phyloP scores from a whole-genome alignment of 2,113 vertebrate genomes.

The Apaloderma vittatum region DNA sequence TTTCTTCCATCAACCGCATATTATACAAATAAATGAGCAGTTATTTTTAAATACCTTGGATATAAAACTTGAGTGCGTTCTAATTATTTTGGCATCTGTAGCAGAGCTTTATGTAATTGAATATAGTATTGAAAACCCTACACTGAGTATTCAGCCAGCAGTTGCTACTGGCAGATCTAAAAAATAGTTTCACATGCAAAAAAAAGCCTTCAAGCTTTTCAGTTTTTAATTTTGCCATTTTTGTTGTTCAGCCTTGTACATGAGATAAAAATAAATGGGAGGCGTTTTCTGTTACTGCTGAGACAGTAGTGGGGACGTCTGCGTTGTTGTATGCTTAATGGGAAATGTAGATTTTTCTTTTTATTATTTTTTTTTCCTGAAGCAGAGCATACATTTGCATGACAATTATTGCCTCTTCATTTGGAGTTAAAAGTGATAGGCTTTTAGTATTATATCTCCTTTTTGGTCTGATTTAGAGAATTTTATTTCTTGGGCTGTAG shows the following conservation, averaged over 20 bases:
- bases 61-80: background rate
- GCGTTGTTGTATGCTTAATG: background rate
- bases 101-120: constrained; percentile 24
- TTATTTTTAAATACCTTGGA: constrained; percentile 28
- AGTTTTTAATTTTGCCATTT: background rate
- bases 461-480: background rate
- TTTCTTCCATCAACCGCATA: background rate
- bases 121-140: background rate
- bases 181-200: background rate
- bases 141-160: background rate
- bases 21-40: constrained; percentile 8
- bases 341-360: background rate
- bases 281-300: background rate
- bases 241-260: background rate
- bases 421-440: background rate
- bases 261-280: background rate
- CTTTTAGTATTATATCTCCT: background rate
- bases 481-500: background rate
- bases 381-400: background rate
- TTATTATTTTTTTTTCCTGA: background rate
- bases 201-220: background rate
- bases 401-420: background rate
- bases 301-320: background rate
- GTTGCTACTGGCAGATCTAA: background rate
- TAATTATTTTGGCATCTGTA: constrained; percentile 37